Evolutionary conservation across 2,888 invertebrate species (phyloP).

Genomic region (Tiliacea aurago): DNA sequence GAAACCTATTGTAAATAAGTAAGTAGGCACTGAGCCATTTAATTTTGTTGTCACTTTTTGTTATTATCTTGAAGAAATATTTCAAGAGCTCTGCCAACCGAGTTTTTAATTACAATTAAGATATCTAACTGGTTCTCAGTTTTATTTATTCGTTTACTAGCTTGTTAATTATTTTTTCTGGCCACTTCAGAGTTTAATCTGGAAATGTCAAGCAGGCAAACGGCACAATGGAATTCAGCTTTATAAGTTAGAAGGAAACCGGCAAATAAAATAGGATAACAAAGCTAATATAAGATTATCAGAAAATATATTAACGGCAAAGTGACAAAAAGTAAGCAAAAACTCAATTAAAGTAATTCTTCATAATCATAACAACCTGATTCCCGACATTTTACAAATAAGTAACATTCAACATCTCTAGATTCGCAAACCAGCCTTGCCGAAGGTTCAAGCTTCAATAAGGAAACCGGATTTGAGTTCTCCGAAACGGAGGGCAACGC

Average conservation of each 20-base stretch:
- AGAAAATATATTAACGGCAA: background rate
- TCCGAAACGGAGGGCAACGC: conserved; percentile 51
- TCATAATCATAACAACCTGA: conserved; percentile 37
- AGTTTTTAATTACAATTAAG: conserved; percentile 49
- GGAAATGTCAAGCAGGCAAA: background rate
- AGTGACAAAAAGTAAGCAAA: conserved; percentile 34
- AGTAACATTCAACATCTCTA: conserved; percentile 43
- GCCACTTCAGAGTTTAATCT: conserved; percentile 5
- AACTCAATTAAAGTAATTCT: conserved; percentile 16
- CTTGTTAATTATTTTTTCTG: background rate
- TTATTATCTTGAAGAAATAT: conserved; percentile 30
- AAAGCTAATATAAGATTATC: background rate
- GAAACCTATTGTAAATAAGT: conserved; percentile 16
- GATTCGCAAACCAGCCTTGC: conserved; percentile 46
- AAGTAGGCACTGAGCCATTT: conserved; percentile 23
- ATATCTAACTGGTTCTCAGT: conserved; percentile 24
- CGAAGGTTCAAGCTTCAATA: conserved; percentile 58
- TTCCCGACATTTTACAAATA: conserved; percentile 49
- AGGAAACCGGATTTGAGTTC: conserved; percentile 60
- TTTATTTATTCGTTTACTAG: conserved; percentile 17
- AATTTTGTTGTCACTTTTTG: conserved; percentile 44
- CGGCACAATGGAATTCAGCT: background rate
- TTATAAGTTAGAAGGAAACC: background rate
- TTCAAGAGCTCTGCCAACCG: conserved; percentile 5
- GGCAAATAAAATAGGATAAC: background rate